Conservation (phyloP, 1,140 invertebrate species). For the Triops longicaudatus region DNA sequence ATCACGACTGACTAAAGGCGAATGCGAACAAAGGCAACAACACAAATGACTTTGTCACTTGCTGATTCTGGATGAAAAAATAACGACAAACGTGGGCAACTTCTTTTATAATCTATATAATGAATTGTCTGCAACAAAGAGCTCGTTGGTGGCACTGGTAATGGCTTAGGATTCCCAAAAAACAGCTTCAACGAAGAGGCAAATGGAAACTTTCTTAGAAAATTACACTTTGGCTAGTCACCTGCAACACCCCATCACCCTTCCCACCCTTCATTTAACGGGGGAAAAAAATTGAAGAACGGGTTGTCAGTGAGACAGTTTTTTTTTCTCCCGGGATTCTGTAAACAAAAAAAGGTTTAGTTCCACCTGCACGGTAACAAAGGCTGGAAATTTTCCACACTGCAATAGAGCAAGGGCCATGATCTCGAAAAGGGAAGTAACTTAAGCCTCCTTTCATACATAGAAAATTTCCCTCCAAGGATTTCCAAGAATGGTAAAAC, state of each 20-base stretch:
- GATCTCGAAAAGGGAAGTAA: neutral
- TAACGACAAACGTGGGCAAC: neutral
- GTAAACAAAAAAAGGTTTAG: neutral
- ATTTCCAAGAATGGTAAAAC: neutral
- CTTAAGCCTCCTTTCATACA: neutral
- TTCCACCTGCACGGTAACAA: neutral
- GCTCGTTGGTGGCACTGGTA: neutral
- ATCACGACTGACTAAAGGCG: neutral
- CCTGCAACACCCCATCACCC: no score
- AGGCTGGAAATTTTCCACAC: neutral
- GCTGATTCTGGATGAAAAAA: neutral
- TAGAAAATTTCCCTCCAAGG: neutral
- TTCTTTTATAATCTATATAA: neutral
- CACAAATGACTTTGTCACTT: constrained; percentile 12
- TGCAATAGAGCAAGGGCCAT: neutral
- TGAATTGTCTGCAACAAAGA: neutral
- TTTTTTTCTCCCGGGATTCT: neutral
- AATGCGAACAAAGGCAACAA: neutral
- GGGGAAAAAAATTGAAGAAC: neutral
- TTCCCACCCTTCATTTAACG: neutral
- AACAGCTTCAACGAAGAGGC: neutral
- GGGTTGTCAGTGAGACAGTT: neutral
- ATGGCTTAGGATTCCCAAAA: neutral
- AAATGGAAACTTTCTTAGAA: constrained; percentile 5
- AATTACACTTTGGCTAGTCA: neutral